Evolutionary conservation across 2,888 invertebrate species (phyloP).

Genomic region (Malthinus flaveolus): DNA sequence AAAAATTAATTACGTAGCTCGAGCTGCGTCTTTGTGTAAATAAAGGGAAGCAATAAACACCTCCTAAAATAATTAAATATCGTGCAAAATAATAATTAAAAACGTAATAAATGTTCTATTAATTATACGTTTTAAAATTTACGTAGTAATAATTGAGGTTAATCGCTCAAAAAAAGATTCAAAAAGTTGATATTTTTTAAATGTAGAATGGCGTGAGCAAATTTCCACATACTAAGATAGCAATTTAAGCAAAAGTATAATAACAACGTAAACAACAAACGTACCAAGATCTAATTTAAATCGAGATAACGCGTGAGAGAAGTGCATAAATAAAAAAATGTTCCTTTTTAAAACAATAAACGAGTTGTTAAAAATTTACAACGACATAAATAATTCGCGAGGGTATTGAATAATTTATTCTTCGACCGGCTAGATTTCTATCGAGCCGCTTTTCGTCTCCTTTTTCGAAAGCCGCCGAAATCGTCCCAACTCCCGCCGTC

Average conservation of each 20-base stretch:
- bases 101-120: not conserved
- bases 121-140: slow-evolving; percentile 2
- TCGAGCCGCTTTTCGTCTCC: too few species aligned
- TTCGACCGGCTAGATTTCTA: too few species aligned
- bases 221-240: slow-evolving; percentile 7
- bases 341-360: too few species aligned
- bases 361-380: too few species aligned
- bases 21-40: too few species aligned
- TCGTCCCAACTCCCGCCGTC: too few species aligned
- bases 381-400: too few species aligned
- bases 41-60: not conserved
- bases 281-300: slow-evolving; percentile 2
- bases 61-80: not conserved
- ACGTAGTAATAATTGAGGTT: slow-evolving; percentile 2
- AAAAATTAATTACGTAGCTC: not conserved
- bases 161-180: not conserved
- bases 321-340: not conserved
- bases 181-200: slow-evolving; percentile 6
- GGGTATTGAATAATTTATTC: too few species aligned
- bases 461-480: too few species aligned
- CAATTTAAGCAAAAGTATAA: slow-evolving; percentile 2
- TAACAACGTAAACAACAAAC: too few species aligned
- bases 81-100: slow-evolving; percentile 2
- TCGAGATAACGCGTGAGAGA: slow-evolving; percentile 3
- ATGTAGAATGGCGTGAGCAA: slow-evolving; percentile 4